Evolutionary conservation across 2,797 vertebrate species (phyloP).

Genomic region (Dendrocincla tyrannina): DNA sequence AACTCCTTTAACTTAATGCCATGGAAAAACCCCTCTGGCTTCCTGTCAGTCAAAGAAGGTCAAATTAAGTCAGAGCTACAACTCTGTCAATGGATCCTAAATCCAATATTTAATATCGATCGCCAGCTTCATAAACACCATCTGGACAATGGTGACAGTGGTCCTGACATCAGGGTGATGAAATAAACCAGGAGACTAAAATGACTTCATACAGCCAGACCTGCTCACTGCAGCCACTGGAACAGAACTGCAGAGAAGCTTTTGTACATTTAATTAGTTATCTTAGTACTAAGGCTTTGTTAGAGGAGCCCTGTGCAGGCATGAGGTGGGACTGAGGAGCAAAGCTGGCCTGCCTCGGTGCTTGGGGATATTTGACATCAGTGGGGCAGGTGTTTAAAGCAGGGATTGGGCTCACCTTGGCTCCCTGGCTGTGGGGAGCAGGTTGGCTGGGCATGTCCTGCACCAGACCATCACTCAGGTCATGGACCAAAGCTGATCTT

Average conservation of each 20-base stretch:
- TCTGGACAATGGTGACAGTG: not conserved
- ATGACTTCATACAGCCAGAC: not conserved
- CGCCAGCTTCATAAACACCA: not conserved
- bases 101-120: slow-evolving; percentile 39
- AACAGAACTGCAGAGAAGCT: not conserved
- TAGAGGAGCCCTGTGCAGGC: not conserved
- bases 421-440: not conserved
- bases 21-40: slow-evolving; percentile 75
- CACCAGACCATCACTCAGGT: not conserved
- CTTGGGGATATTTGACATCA: accelerated
- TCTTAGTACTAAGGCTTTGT: too few species aligned
- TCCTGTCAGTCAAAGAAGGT: not conserved
- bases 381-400: not conserved
- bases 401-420: not conserved
- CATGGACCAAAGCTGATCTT: not conserved
- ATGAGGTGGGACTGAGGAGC: not conserved
- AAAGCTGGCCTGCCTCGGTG: not conserved
- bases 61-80: not conserved
- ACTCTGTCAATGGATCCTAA: slow-evolving; percentile 23
- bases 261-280: not conserved
- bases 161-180: slow-evolving; percentile 23
- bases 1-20: slow-evolving; percentile 59
- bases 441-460: not conserved
- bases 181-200: not conserved
- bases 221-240: not conserved